Evolutionary conservation across 2,113 vertebrate species (phyloP).

Genomic region (Mionectes macconnelli): DNA sequence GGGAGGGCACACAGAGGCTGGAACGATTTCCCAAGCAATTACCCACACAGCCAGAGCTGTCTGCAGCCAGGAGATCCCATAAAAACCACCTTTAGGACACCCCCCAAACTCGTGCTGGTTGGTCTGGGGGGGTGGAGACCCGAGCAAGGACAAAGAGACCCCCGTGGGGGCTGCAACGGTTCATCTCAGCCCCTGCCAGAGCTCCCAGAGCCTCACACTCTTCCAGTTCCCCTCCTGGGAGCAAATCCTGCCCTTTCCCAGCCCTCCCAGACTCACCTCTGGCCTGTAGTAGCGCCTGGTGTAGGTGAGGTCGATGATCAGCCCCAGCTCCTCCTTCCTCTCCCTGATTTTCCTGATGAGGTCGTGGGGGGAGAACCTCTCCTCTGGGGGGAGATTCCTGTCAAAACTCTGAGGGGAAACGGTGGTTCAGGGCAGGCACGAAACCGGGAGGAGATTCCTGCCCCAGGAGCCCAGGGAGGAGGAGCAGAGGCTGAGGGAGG

Average conservation of each 20-base stretch:
- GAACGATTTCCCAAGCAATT: background rate
- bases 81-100: background rate
- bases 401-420: constrained; percentile 71
- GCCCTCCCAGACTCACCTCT: constrained; percentile 62
- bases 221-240: fast-evolving
- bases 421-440: background rate
- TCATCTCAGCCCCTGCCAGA: background rate
- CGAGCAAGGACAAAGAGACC: background rate
- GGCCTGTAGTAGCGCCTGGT: constrained; percentile 85
- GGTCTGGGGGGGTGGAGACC: background rate
- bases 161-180: fast-evolving
- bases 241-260: background rate
- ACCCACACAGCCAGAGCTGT: background rate
- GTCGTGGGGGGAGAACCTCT: constrained; percentile 81
- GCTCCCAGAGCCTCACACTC: fast-evolving
- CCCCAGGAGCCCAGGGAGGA: too few species aligned
- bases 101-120: background rate
- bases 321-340: constrained; percentile 81
- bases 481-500: fast-evolving
- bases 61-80: background rate
- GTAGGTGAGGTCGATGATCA: constrained; percentile 88
- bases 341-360: constrained; percentile 75
- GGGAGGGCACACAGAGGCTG: fast-evolving
- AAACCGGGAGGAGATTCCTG: background rate
- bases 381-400: constrained; percentile 46